Evolutionary conservation across 35 echinoderm and acorn worm genomes (phyloP).

Genomic region (Apostichopus californicus): DNA sequence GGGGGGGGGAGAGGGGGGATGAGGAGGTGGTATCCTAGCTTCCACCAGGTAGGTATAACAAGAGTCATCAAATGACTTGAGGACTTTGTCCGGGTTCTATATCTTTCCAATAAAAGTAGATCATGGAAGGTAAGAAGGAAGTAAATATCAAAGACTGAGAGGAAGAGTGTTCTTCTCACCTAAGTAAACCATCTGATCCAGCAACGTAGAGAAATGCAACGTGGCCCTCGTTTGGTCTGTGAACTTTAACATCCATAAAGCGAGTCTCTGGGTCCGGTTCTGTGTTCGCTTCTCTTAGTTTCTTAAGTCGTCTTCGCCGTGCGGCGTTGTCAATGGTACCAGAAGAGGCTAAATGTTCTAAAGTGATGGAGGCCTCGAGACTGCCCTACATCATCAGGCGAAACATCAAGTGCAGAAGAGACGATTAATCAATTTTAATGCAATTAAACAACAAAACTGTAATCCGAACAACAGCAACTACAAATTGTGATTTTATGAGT

Average conservation of each 20-base stretch:
- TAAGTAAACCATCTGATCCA: slow-evolving; percentile 59
- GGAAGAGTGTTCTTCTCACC: slow-evolving; percentile 20
- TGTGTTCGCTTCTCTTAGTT: slow-evolving; percentile 10
- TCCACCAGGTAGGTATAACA: too few relatives aligned
- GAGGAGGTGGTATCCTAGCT: too few relatives aligned
- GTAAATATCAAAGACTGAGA: background rate
- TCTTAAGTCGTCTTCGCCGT: slow-evolving; percentile 46
- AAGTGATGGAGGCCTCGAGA: background rate
- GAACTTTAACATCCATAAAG: slow-evolving; percentile 56
- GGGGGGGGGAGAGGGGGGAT: too few relatives aligned
- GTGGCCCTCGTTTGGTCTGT: background rate
- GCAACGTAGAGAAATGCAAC: slow-evolving; percentile 39
- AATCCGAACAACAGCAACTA: too few relatives aligned
- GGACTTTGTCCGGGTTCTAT: too few relatives aligned
- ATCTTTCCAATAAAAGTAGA: too few relatives aligned
- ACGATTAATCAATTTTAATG: too few relatives aligned
- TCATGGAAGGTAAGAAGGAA: background rate
- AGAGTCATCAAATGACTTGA: too few relatives aligned
- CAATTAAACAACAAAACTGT: too few relatives aligned
- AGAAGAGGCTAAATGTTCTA: slow-evolving; percentile 56
- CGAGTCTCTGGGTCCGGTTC: slow-evolving; percentile 59
- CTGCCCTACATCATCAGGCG: background rate
- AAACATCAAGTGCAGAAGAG: too few relatives aligned
- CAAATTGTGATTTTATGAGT: too few relatives aligned
- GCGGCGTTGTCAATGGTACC: slow-evolving; percentile 59